Evolutionary conservation across 2,113 vertebrate genomes (phyloP), one percentile per base, ranked within the genome.

Genomic region (Ariopsis seemanni): DNA sequence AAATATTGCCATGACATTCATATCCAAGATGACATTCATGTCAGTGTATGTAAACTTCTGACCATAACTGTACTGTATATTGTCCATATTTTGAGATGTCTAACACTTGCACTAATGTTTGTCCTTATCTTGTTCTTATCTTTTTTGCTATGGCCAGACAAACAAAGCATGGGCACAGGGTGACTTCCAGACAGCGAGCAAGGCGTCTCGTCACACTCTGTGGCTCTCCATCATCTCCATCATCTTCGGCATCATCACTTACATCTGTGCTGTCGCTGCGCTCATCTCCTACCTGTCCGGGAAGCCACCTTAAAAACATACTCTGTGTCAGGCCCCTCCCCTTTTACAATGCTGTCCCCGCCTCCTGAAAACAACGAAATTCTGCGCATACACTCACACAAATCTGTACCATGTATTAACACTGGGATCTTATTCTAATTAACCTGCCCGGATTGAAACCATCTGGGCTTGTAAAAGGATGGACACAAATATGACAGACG

Each of bases 91-190:
- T 42, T 69, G 27, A 86, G 52, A 71, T 86, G 60, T 67, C 75
- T 57, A 86, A 53, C 25, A 53, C 74, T 27, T 84, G 30, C 34
- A 85, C 52, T 75, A n/a, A 75, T 60, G 53, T 22, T 22, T 72
- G 74, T 15, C n/a, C 79, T 75, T 67, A 83, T 78, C 53, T 58
- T 58, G 60, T 14, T 25, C 30, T 71, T 60, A 42, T 63, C 81
- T 11, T 75, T n/a, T 83, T 53, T 65, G n/a, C 63, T 4, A 86
- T 88, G 84, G 88, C 62, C 95, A 97, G 97, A 97, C 96, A 88
- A 97, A 96, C 95, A 97, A 96, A 93, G 96, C 97, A 0, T 96
- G 96, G 20, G 96, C 96, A 85, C 92, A 96, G 91, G 97, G 96
- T 27, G 97, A 97, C 89, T 93, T 96, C 90, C 96, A 95, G 84